Evolutionary conservation across 2,888 invertebrate genomes (phyloP).

Genomic region (Heliothis peltigera): DNA sequence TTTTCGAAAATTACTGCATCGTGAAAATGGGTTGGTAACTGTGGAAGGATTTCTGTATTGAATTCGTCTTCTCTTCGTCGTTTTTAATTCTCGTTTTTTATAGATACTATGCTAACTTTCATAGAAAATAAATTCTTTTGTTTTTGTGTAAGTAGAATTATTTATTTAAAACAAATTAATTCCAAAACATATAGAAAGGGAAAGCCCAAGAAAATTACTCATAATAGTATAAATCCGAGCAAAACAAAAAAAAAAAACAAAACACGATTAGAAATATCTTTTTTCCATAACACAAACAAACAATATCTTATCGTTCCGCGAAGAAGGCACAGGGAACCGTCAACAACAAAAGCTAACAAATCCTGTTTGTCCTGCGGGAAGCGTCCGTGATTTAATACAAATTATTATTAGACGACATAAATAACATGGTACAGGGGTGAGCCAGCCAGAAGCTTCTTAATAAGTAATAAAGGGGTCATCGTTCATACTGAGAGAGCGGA

Average conservation of each 20-base stretch:
- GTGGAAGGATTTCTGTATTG: background rate
- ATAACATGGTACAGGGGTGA: slow-evolving; percentile 84
- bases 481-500: slow-evolving; percentile 80
- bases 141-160: background rate
- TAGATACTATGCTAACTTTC: background rate
- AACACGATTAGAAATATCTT: slow-evolving; percentile 68
- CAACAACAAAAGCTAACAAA: slow-evolving; percentile 88
- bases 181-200: slow-evolving; percentile 16
- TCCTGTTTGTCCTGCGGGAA: slow-evolving; percentile 87
- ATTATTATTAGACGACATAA: slow-evolving; percentile 90
- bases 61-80: background rate
- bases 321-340: slow-evolving; percentile 70
- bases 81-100: too few relatives aligned
- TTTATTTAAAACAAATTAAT: slow-evolving; percentile 15
- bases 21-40: background rate
- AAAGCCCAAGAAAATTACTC: slow-evolving; percentile 26
- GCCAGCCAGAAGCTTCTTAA: slow-evolving; percentile 84
- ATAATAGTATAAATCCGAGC: slow-evolving; percentile 56
- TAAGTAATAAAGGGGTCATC: slow-evolving; percentile 90
- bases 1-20: slow-evolving; percentile 4
- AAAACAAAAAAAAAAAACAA: slow-evolving; percentile 58
- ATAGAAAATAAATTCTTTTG: background rate
- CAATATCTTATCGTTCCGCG: slow-evolving; percentile 77
- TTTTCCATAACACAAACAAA: slow-evolving; percentile 76
- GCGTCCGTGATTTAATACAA: slow-evolving; percentile 89